A percentile compares a stretch with the other conserved stretches of the same genome.
These are phyloP conservation scores for Cantharis flavilabris DNA, from an alignment of 2,888 invertebrate genomes.

Conservation along the genomic window DNA sequence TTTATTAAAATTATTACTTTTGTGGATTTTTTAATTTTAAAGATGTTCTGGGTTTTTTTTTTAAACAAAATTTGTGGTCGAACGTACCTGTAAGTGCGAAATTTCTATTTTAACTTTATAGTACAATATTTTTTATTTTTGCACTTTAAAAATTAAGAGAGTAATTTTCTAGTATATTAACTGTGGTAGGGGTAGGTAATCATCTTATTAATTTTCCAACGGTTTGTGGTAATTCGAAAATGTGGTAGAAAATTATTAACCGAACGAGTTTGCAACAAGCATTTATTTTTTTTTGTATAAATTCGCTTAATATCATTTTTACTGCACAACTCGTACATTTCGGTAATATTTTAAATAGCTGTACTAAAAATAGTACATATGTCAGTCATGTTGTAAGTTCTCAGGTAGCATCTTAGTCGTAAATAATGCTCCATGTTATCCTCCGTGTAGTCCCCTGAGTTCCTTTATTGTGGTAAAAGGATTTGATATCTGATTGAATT, in stretches of 20 bases:
- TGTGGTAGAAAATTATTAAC: neutral
- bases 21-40: neutral
- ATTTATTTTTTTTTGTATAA: neutral
- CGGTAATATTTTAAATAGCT: conserved; percentile 36
- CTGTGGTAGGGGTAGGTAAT: neutral
- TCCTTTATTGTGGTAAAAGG: conserved; percentile 48
- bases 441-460: conserved; percentile 39
- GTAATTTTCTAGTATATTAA: neutral
- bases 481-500: conserved; percentile 51
- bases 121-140: neutral
- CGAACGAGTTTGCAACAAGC: neutral
- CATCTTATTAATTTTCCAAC: neutral
- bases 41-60: neutral
- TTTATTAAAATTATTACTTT: neutral
- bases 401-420: conserved; percentile 37
- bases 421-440: conserved; percentile 42
- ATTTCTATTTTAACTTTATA: neutral
- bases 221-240: neutral
- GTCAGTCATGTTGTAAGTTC: conserved; percentile 38
- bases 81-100: neutral
- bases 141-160: neutral
- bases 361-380: conserved; percentile 43
- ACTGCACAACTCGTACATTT: neutral
- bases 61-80: neutral
- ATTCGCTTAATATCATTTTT: neutral